Conservation (phyloP, 2,888 invertebrate species). For the Priocnemis perturbator region DNA sequence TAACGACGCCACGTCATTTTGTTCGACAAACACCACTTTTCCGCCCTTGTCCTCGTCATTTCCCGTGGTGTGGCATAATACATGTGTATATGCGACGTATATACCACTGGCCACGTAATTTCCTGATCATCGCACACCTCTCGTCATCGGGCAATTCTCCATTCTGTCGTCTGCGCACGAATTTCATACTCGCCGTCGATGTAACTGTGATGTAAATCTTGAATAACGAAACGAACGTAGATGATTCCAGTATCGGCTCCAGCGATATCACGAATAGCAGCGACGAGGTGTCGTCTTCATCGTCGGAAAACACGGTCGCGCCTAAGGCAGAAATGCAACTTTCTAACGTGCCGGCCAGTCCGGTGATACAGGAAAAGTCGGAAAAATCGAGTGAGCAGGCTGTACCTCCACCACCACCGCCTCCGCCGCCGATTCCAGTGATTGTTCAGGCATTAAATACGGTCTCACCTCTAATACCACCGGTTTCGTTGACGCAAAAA, state of each 20-base stretch:
- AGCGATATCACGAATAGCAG: conserved; percentile 8
- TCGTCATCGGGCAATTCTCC: too few relatives aligned
- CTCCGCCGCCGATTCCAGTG: not conserved
- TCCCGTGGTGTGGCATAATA: too few relatives aligned
- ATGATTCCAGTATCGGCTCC: conserved; percentile 8
- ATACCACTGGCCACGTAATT: too few relatives aligned
- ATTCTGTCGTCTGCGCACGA: too few relatives aligned
- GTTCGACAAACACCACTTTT: too few relatives aligned
- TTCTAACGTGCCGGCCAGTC: too few relatives aligned
- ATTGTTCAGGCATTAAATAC: not conserved
- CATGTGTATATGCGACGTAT: too few relatives aligned
- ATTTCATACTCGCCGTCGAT: too few relatives aligned
- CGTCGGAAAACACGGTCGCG: not conserved
- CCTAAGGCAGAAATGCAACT: not conserved
- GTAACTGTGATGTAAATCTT: not conserved
- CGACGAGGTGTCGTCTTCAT: conserved; percentile 5
- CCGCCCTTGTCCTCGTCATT: too few relatives aligned
- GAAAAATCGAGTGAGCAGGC: not conserved
- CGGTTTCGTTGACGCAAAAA: conserved; percentile 36
- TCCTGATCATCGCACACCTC: too few relatives aligned
- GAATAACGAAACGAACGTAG: conserved; percentile 4
- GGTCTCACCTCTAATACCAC: conserved; percentile 68
- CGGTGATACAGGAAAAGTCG: too few relatives aligned
- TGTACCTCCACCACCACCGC: conserved; percentile 23
- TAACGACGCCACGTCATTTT: too few relatives aligned